A percentile compares a stretch with the other conserved stretches of the same genome.
phyloP scores from a whole-genome alignment of 2,113 vertebrate species.

The Eclectus roratus region DNA sequence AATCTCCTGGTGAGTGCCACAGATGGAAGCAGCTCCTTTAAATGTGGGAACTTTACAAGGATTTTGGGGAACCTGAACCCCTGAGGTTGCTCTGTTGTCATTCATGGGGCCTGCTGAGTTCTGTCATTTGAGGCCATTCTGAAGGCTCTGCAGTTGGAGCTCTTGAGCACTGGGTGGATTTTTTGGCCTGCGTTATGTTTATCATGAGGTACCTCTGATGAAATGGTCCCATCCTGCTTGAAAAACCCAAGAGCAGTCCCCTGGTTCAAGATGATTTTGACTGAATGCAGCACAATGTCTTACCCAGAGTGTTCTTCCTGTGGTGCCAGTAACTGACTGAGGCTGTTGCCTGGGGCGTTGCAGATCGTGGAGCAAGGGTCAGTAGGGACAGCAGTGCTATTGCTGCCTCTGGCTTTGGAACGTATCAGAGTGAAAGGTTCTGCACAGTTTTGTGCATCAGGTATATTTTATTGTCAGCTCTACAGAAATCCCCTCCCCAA shows the following conservation, averaged over 20 bases:
- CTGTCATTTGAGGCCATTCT: background rate
- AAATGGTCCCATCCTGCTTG: background rate
- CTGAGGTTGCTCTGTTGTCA: background rate
- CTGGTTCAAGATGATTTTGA: background rate
- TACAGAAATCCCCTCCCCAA: constrained; percentile 4
- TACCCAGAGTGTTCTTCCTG: background rate
- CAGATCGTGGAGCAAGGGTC: background rate
- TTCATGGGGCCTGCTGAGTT: background rate
- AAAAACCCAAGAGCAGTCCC: background rate
- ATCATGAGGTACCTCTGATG: accelerated
- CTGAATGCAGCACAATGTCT: background rate
- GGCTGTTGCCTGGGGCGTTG: background rate
- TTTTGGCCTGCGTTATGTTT: background rate
- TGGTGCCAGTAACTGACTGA: background rate
- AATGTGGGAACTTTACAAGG: background rate
- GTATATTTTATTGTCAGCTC: background rate
- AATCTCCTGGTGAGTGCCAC: background rate
- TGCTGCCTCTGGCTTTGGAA: background rate
- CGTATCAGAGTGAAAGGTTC: background rate
- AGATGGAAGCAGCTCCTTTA: background rate
- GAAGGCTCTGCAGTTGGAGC: background rate
- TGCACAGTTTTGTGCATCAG: background rate
- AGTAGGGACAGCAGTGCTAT: background rate
- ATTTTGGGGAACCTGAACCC: background rate
- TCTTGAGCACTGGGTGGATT: background rate